Evolutionary conservation across 2,888 invertebrate species (phyloP).

Genomic region (Drosophila mayaguana): DNA sequence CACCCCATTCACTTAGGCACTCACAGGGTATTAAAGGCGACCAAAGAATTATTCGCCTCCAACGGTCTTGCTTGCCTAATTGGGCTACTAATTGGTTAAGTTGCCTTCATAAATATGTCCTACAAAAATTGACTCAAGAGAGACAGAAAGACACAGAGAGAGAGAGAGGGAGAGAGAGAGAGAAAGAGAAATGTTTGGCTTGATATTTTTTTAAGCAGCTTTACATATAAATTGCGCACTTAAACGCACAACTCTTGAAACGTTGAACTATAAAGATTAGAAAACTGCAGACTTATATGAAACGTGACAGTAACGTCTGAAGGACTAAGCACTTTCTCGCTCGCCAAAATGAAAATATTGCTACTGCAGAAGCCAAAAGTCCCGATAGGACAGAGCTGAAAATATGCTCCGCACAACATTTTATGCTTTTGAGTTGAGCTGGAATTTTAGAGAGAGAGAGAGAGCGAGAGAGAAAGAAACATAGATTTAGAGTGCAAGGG

Average conservation of each 20-base stretch:
- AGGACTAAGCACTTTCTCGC: constrained; percentile 30
- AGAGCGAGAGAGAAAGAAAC: not conserved
- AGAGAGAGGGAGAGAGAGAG: not conserved
- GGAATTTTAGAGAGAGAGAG: not conserved
- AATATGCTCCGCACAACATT: constrained; percentile 36
- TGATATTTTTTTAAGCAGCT: constrained; percentile 71
- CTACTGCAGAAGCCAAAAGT: not conserved
- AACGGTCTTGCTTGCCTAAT: constrained; percentile 62
- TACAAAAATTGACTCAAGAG: constrained; percentile 70
- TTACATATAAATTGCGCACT: constrained; percentile 77
- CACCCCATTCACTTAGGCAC: not conserved
- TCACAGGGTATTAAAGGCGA: not conserved
- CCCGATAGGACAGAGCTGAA: constrained; percentile 26
- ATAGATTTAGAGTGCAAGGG: not conserved
- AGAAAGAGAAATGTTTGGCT: constrained; percentile 35
- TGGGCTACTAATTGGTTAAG: constrained; percentile 71
- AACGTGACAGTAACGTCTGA: constrained; percentile 48
- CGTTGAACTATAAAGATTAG: constrained; percentile 70
- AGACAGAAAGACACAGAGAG: constrained; percentile 13
- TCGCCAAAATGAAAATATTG: not conserved
- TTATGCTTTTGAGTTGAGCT: not conserved
- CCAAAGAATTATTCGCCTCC: constrained; percentile 8
- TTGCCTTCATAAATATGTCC: constrained; percentile 74
- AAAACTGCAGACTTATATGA: constrained; percentile 71
- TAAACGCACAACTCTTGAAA: constrained; percentile 72